phyloP scores from a whole-genome alignment of 2,797 vertebrate genomes.

The Hemibagrus guttatus region DNA sequence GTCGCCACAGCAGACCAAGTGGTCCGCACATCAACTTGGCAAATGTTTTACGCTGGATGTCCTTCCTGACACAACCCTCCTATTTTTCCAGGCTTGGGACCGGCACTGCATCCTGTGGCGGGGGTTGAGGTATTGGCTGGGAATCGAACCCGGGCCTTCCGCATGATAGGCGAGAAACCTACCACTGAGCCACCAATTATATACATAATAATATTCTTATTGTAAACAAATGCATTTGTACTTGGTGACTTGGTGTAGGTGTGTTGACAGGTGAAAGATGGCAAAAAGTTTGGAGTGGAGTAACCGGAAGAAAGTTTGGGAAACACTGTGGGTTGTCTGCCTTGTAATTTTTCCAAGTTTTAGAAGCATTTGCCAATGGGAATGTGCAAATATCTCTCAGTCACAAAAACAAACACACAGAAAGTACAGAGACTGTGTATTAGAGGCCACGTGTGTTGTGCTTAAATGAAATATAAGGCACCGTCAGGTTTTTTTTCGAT shows the following conservation, averaged over 20 bases:
- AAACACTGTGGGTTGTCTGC: neutral
- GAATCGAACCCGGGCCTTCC: too few relatives aligned
- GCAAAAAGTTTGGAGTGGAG: neutral
- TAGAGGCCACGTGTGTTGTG: neutral
- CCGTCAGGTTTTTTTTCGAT: too few relatives aligned
- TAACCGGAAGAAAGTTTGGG: neutral
- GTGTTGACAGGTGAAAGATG: neutral
- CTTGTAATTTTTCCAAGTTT: neutral
- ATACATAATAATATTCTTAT: neutral
- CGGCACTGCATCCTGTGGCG: too few relatives aligned
- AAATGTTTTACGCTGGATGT: too few relatives aligned
- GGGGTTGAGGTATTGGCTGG: too few relatives aligned
- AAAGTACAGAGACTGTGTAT: neutral
- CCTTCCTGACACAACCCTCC: too few relatives aligned
- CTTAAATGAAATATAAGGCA: neutral
- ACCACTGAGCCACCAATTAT: too few relatives aligned
- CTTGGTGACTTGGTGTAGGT: neutral
- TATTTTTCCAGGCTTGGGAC: too few relatives aligned
- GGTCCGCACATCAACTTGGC: too few relatives aligned
- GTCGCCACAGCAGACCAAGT: too few relatives aligned
- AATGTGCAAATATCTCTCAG: neutral
- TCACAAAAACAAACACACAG: neutral
- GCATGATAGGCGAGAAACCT: too few relatives aligned
- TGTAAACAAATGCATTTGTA: neutral
- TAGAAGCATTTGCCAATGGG: neutral